Evolutionary conservation across 2,888 invertebrate genomes (phyloP), one percentile per base, ranked within the genome.

Genomic region (Drosophila histrio): DNA sequence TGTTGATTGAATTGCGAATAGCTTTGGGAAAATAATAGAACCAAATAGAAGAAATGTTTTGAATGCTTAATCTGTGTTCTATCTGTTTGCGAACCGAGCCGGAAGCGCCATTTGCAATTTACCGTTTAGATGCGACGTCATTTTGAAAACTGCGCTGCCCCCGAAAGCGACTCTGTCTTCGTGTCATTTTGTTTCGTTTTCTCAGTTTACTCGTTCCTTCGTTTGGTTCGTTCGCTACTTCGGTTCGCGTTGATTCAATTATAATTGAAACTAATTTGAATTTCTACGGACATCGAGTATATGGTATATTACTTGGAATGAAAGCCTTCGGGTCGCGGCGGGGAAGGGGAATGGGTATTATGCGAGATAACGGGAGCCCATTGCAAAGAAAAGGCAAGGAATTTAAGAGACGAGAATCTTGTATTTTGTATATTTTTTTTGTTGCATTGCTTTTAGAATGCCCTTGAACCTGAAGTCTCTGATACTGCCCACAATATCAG

Each of bases 251-350:
- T 88, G 74, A 89, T 90, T 90, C 90, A 90, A 90, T 89, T 89
- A 89, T 83, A 90, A 90, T 90, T 90, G 84, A 89, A 87, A 86
- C 87, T 89, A 90, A 90, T 90, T 90, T 88, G 77, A 69, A 62
- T 77, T 74, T 77, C 68, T 71, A 53, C 57, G 52, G 32, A 49
- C 54, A 59, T 54, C 32, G 15, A 26, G 44, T 17, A 39, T 32
- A 15, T n/a, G n/a, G n/a, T 49, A 49, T 24, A 44, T 26, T 26
- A 15, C 11, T 24, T 8, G 39, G 34, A 26, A 41, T 58, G 22
- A 49, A 66, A 66, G 57, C 38, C 47, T 41, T 34, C 22, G 13
- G 7, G 38, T 2, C n/a, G 30, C 15, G 24, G 22, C 6, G 5
- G 28, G 15, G 9, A 8, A 21, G 26, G 9, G 71, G 36, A 15